Evolutionary conservation across 2,113 vertebrate genomes (phyloP).

Genomic region (Cyprinodon variegatus): DNA sequence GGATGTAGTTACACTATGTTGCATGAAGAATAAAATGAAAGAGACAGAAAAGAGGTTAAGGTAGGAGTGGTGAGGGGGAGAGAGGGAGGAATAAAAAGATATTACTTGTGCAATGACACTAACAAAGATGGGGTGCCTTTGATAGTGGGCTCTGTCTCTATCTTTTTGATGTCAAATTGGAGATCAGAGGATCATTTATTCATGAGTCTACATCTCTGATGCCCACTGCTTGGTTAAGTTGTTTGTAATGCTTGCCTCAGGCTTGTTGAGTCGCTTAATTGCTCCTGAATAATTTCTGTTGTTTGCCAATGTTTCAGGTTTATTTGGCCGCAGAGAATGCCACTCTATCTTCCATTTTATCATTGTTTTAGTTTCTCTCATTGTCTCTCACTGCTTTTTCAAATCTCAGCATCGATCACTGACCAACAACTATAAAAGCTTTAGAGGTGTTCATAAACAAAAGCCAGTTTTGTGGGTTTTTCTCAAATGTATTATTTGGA

Average conservation of each 20-base stretch:
- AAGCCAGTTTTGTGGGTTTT: conserved; percentile 8
- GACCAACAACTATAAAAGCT: not conserved
- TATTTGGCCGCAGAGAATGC: conserved; percentile 26
- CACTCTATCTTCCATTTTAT: conserved; percentile 17
- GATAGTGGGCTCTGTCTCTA: conserved; percentile 49
- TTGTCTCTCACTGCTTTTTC: conserved; percentile 1
- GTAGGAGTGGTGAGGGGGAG: not conserved
- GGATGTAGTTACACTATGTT: conserved; percentile 67
- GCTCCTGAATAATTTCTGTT: conserved; percentile 50
- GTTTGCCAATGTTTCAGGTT: conserved; percentile 46
- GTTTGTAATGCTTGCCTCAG: conserved; percentile 60
- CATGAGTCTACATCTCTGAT: conserved; percentile 55
- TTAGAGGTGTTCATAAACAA: not conserved
- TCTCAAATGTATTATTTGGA: conserved; percentile 9
- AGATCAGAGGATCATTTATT: conserved; percentile 65
- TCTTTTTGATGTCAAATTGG: conserved; percentile 65
- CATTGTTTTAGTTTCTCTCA: not conserved
- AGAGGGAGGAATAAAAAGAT: conserved; percentile 34
- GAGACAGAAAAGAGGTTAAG: conserved; percentile 3
- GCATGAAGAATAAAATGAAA: conserved; percentile 56
- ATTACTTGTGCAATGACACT: conserved; percentile 55
- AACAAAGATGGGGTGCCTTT: conserved; percentile 49
- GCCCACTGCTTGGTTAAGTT: conserved; percentile 45
- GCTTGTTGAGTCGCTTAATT: conserved; percentile 40
- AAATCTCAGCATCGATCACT: not conserved